phyloP scores from a whole-genome alignment of 2,888 invertebrate genomes.

The Sesia bembeciformis region DNA sequence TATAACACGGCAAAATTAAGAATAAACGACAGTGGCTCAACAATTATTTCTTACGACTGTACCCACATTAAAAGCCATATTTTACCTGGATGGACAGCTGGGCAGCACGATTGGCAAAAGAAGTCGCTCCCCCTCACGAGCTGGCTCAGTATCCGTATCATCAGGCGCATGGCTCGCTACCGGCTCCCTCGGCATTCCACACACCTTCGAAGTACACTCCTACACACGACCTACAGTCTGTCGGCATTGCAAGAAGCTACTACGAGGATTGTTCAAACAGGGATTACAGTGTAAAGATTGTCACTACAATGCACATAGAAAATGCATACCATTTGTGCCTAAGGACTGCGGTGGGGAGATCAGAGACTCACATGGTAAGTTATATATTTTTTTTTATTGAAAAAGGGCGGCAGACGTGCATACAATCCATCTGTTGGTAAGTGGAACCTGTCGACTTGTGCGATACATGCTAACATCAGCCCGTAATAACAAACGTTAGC shows the following conservation, averaged over 20 bases:
- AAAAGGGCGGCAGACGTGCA: too few relatives aligned
- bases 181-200: conserved; percentile 76
- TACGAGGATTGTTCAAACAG: conserved; percentile 96
- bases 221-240: conserved; percentile 98
- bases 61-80: background rate
- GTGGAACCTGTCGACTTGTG: too few relatives aligned
- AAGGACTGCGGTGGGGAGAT: conserved; percentile 89
- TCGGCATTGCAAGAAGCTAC: conserved; percentile 94
- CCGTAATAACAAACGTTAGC: too few relatives aligned
- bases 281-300: conserved; percentile 98
- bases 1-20: too few relatives aligned
- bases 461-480: too few relatives aligned
- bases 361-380: conserved; percentile 71
- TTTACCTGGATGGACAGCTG: conserved; percentile 8
- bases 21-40: too few relatives aligned
- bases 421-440: too few relatives aligned
- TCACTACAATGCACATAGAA: conserved; percentile 96
- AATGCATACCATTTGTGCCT: conserved; percentile 91
- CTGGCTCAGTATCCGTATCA: conserved; percentile 57
- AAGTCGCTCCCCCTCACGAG: conserved; percentile 81
- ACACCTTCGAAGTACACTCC: conserved; percentile 96
- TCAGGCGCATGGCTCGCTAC: conserved; percentile 29
- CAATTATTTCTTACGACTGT: too few relatives aligned
- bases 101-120: conserved; percentile 46
- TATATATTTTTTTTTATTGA: too few relatives aligned